phyloP scores from a whole-genome alignment of 2,888 invertebrate species.

The Drosophila pullipes region DNA sequence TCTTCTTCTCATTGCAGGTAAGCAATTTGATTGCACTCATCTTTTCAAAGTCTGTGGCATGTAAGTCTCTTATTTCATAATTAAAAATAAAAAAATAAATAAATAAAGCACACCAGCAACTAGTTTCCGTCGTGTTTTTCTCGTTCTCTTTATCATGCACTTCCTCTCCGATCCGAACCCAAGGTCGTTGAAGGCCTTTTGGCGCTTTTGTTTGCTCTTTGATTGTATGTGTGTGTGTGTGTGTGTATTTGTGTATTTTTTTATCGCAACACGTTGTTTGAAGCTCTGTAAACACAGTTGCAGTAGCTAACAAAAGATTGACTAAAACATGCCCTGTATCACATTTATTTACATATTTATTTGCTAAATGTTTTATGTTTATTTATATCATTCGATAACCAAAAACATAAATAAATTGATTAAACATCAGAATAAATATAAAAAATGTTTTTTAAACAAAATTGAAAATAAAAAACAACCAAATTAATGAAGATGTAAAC shows the following conservation, averaged over 20 bases:
- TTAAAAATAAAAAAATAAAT: neutral
- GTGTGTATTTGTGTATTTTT: constrained; percentile 20
- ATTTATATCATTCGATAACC: neutral
- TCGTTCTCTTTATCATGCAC: constrained; percentile 20
- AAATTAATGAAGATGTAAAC: neutral
- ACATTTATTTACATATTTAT: neutral
- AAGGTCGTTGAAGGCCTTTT: constrained; percentile 65
- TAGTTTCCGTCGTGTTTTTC: constrained; percentile 36
- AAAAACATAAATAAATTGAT: neutral
- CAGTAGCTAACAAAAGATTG: neutral
- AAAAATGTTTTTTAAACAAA: neutral
- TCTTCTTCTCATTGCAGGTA: constrained; percentile 50
- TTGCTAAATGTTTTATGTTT: neutral
- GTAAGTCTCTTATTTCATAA: constrained; percentile 52
- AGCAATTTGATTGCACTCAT: constrained; percentile 30
- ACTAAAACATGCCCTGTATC: constrained; percentile 22
- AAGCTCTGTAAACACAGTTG: constrained; percentile 27
- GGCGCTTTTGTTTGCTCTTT: constrained; percentile 40
- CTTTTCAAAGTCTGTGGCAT: neutral
- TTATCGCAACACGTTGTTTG: constrained; percentile 40
- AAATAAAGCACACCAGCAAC: constrained; percentile 27
- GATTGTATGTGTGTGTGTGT: constrained; percentile 29
- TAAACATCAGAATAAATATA: neutral
- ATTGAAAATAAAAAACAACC: neutral
- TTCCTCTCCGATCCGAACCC: constrained; percentile 37